Percentiles rank a stretch among this genome's conserved stretches.
phyloP scores from a whole-genome alignment of 2,113 vertebrate species.

The Poeciliopsis prolifica region DNA sequence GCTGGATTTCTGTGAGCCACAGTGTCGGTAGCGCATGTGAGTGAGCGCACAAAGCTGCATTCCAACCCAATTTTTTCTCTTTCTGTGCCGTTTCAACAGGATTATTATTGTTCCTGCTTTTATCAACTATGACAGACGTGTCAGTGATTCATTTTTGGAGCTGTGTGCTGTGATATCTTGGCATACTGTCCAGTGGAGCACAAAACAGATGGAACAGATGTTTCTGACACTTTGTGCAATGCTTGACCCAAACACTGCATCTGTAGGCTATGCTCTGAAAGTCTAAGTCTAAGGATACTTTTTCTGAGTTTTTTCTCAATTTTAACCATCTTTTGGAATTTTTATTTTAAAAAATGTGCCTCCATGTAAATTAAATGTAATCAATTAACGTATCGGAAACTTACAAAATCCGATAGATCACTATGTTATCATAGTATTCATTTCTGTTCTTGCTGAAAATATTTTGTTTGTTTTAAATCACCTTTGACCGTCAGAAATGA shows the following conservation, averaged over 20 bases:
- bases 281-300: constrained; percentile 39
- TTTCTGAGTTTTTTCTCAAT: constrained; percentile 24
- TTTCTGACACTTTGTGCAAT: constrained; percentile 60
- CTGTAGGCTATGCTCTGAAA: constrained; percentile 29
- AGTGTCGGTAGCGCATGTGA: constrained; percentile 29
- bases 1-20: constrained; percentile 8
- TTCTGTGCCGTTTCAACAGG: constrained; percentile 39
- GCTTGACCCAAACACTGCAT: constrained; percentile 32
- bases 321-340: constrained; percentile 20
- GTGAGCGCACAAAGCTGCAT: constrained; percentile 23
- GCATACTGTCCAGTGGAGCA: constrained; percentile 54
- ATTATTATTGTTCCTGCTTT: constrained; percentile 61
- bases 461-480: no score
- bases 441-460: no score
- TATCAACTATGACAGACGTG: constrained; percentile 68
- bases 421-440: no score
- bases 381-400: neutral
- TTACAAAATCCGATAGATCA: neutral
- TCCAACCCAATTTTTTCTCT: constrained; percentile 40
- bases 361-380: neutral
- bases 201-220: constrained; percentile 69
- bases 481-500: no score
- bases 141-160: constrained; percentile 58
- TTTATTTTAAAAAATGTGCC: neutral
- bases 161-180: constrained; percentile 42